Conservation (phyloP, 2,888 invertebrate species). For the Synanthedon formicaeformis region DNA sequence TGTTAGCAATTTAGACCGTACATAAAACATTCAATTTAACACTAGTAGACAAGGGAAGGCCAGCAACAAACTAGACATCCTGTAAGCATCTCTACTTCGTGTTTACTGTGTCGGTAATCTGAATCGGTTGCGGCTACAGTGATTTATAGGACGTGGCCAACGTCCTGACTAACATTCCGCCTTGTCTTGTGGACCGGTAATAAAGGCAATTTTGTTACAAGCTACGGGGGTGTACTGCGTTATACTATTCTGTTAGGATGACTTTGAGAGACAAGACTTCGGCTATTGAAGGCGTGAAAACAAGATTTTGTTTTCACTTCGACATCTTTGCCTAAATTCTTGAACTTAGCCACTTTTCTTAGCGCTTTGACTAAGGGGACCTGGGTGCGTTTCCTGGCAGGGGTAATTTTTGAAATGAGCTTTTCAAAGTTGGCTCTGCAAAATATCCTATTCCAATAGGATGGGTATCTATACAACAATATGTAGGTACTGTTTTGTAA, state of each 20-base stretch:
- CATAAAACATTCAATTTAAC: neutral
- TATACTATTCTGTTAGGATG: constrained; percentile 13
- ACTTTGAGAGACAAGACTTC: constrained; percentile 11
- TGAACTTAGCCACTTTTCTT: too few species aligned
- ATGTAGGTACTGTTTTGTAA: too few species aligned
- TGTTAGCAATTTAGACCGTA: constrained; percentile 1
- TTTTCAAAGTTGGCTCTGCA: too few species aligned
- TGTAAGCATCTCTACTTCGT: constrained; percentile 17
- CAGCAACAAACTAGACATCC: constrained; percentile 4
- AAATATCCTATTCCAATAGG: too few species aligned
- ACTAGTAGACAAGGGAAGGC: neutral
- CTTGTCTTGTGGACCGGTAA: constrained; percentile 38
- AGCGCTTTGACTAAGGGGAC: too few species aligned
- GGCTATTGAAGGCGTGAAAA: too few species aligned
- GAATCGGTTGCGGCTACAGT: constrained; percentile 56
- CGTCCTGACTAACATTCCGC: constrained; percentile 34
- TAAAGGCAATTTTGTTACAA: constrained; percentile 51
- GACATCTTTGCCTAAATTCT: too few species aligned
- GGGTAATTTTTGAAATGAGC: too few species aligned
- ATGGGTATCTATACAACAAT: too few species aligned
- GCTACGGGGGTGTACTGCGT: constrained; percentile 16
- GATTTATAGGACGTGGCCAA: constrained; percentile 56
- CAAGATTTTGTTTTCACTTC: too few species aligned
- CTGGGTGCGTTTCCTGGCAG: too few species aligned
- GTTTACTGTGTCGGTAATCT: constrained; percentile 45